Percentiles rank a stretch among this genome's conserved stretches.
These are phyloP conservation scores for Tyto alba DNA, from an alignment of 2,113 vertebrate species.

Conservation along the genomic window DNA sequence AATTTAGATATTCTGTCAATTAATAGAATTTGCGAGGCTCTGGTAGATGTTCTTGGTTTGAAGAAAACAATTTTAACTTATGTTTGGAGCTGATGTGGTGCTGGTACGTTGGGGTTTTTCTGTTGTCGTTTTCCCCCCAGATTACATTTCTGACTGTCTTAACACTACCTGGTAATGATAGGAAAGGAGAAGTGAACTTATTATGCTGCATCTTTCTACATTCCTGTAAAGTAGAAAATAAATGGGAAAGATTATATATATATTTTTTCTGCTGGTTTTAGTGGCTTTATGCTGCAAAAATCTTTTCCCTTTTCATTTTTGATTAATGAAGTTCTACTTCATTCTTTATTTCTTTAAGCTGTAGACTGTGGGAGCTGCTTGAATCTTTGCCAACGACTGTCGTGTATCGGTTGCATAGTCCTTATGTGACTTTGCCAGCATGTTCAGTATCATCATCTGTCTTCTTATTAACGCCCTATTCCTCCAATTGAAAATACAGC, in stretches of 20 bases:
- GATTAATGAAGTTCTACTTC: constrained; percentile 44
- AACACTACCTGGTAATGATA: rapidly evolving
- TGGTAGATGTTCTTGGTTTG: background rate
- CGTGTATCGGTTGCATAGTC: background rate
- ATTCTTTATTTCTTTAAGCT: constrained; percentile 50
- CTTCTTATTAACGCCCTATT: background rate
- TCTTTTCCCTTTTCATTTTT: constrained; percentile 47
- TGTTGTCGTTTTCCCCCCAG: no score
- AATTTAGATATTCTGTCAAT: background rate
- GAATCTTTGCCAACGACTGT: constrained; percentile 36
- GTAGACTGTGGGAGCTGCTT: constrained; percentile 55
- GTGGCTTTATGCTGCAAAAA: constrained; percentile 41
- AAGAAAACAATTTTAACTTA: background rate
- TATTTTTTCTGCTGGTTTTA: constrained; percentile 3
- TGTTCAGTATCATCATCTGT: constrained; percentile 1
- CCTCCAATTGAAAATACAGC: background rate
- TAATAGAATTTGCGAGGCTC: background rate
- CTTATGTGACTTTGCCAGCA: background rate
- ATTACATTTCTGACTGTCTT: background rate
- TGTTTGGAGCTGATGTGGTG: background rate
- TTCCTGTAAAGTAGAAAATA: background rate
- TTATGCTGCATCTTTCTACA: background rate
- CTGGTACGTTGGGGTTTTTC: background rate
- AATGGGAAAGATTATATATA: background rate
- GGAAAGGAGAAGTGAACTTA: background rate